Evolutionary conservation across 1,140 invertebrate species (phyloP).

Genomic region (Drosophila kepulauana): DNA sequence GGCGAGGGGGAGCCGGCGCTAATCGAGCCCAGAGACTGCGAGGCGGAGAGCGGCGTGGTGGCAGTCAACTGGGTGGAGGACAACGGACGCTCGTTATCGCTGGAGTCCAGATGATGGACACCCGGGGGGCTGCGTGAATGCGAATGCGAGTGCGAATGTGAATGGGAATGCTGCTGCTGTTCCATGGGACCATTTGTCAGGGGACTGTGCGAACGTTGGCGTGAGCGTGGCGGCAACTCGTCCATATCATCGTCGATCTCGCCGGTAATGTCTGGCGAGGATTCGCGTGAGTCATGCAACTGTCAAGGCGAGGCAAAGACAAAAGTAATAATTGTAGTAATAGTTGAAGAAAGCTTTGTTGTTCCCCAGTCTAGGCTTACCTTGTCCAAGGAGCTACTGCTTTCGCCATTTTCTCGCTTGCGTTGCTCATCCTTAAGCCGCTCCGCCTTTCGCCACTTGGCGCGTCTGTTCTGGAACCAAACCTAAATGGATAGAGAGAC

Average conservation of each 20-base stretch:
- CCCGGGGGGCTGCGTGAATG: constrained; percentile 72
- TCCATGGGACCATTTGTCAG: constrained; percentile 66
- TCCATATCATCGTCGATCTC: constrained; percentile 84
- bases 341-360: not conserved
- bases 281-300: constrained; percentile 82
- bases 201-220: constrained; percentile 76
- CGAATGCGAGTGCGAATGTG: constrained; percentile 22
- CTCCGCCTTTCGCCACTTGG: constrained; percentile 97
- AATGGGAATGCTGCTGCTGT: constrained; percentile 42
- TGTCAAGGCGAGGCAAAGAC: constrained; percentile 23
- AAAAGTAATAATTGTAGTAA: not conserved
- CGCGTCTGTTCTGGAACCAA: constrained; percentile 97
- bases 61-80: constrained; percentile 79
- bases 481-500: constrained; percentile 87
- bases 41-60: constrained; percentile 76
- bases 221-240: constrained; percentile 66
- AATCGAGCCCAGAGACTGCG: constrained; percentile 83
- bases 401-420: constrained; percentile 91
- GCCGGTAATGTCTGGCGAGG: constrained; percentile 83
- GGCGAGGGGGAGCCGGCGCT: constrained; percentile 84
- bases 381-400: constrained; percentile 86
- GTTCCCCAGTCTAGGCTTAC: constrained; percentile 29
- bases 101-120: constrained; percentile 69
- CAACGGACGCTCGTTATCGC: constrained; percentile 79
- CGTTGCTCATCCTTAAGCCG: constrained; percentile 95